phyloP scores from a whole-genome alignment of 2,888 invertebrate genomes.

The Notodonta dromedarius region DNA sequence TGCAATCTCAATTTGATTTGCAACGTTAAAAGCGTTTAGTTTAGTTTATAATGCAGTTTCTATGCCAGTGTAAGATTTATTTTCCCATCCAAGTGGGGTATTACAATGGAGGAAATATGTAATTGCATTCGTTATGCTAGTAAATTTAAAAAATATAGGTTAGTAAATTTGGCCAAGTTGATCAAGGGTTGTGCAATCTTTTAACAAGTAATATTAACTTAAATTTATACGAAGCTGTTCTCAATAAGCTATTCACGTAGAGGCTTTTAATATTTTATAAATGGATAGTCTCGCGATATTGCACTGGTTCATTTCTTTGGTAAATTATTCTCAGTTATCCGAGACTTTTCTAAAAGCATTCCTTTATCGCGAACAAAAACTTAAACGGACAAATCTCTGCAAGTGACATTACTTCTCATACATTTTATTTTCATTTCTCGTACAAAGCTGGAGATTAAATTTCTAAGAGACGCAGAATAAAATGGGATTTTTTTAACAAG shows the following conservation, averaged over 20 bases:
- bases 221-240: no score
- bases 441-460: conserved; percentile 12
- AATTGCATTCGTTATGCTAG: no score
- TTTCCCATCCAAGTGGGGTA: not conserved
- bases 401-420: conserved; percentile 36
- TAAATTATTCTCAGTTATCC: not conserved
- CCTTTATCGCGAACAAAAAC: conserved; percentile 20
- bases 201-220: no score
- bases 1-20: conserved; percentile 6
- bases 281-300: no score
- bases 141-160: no score
- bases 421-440: conserved; percentile 30
- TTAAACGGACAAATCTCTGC: conserved; percentile 33
- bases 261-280: not conserved
- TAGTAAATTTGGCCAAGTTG: no score
- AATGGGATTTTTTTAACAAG: conserved; percentile 25
- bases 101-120: no score
- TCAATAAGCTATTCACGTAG: not conserved
- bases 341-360: conserved; percentile 15
- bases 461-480: conserved; percentile 13
- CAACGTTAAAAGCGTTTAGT: not conserved
- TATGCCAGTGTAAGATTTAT: not conserved
- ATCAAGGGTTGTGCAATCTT: no score
- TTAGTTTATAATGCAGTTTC: conserved; percentile 2
- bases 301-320: not conserved